Base-by-base conservation (phyloP, 2,888 invertebrate genomes). In the Cheilosia vernalis region DNA sequence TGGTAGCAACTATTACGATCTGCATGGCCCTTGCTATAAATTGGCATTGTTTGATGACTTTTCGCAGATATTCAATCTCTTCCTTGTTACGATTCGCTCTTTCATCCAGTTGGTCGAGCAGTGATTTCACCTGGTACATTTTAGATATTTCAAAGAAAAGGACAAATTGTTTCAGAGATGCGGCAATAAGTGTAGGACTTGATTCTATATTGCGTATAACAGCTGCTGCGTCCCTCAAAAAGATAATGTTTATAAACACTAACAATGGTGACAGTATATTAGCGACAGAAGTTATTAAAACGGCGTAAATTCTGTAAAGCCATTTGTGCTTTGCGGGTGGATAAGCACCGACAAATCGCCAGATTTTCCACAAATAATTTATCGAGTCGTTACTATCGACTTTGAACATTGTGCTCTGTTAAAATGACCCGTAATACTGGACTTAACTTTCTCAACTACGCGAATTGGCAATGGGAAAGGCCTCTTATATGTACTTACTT, bases 161-260 rank as follows among this genome's bases (percentile, higher is more conserved):
- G 2, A 73, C 42, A 2, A 73, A 19, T 10, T 44, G 5, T 17
- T 80, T 80, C 15, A 60, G 0, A 0, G 44, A 15, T 1, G 66
- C 33, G 2, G 60, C 53, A 47, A 66, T 42, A 0, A 74, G 53
- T 7, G 73, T 60, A 10, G 56, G n/a, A 24, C 73, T 61, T 6
- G 19, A n/a, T 21, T 74, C 61, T 1, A 79, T n/a, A 1, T 73
- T 79, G 1, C 44, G 30, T 24, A 73, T 66, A 5, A 73, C 66
- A 49, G 60, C 27, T 27, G 21, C 60, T 9, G 66, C 0, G 5
- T 66, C 58, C 5, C 21, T 1, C 4, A 79, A 17, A 21, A 10
- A 49, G 13, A 13, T 21, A 64, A 19, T 58, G 53, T 2, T 70
- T 15, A n/a, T 63, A 27, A 27, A 15, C 1, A 24, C 2, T n/a